Evolutionary conservation across 1,140 invertebrate genomes (phyloP), one percentile per base, ranked within the genome.

Genomic region (Luehdorfia chinensis): DNA sequence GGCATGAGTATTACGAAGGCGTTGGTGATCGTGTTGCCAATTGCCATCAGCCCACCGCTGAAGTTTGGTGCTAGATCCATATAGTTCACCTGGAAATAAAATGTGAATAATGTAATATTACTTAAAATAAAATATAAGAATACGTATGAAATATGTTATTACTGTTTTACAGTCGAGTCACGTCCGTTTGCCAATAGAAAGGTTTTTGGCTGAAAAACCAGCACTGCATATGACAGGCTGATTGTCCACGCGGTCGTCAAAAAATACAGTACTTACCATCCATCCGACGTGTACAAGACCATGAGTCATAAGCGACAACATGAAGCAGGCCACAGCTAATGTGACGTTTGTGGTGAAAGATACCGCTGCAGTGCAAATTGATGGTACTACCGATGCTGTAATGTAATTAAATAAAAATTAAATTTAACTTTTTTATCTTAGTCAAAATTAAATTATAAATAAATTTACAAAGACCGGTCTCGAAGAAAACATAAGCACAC

Each of bases 61-160:
- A 91, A 94, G 68, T 94, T 94, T 0, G 94, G 93, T 0, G 93
- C 90, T 27, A 95, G 77, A 67, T 95, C 94, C 50, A 94, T 91
- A 16, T 93, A 91, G 67, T 88, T 58, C 1, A 90, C 77, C 70
- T 90, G 80, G 18, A 81, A 65, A 31, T 18, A n/a, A n/a, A n/a
- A n/a, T n/a, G n/a, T n/a, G n/a, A n/a, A n/a, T n/a, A n/a, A n/a
- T n/a, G n/a, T n/a, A 51, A 71, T 46, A 70, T 66, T 47, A 79
- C 52, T 49, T 43, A 14, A 4, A 9, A 37, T 25, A 19, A 7
- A 45, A 37, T n/a, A 25, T 45, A 21, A 6, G 4, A n/a, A n/a
- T n/a, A n/a, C n/a, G n/a, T n/a, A n/a, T n/a, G n/a, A n/a, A n/a
- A n/a, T n/a, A n/a, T n/a, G n/a, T n/a, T n/a, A n/a, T n/a, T n/a